Base-by-base conservation (phyloP, 2,888 invertebrate species). In the Pelosia muscerda region DNA sequence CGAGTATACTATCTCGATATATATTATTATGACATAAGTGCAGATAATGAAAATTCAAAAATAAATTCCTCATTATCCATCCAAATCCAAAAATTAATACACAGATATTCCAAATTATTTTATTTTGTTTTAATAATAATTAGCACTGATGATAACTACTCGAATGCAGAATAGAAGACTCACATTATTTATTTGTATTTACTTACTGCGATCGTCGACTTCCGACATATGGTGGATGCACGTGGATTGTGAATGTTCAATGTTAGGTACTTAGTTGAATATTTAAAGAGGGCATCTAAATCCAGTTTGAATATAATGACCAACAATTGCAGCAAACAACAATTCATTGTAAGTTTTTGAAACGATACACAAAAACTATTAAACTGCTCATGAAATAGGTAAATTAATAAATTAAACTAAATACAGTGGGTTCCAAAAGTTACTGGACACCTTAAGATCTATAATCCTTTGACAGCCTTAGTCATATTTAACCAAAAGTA, bases 231-330 rank as follows among this genome's bases (percentile, higher is more conserved):
- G 31, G 19, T 19, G 5, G 49, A 6, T 49, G n/a, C 49, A n/a
- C 49, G 49, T 49, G 49, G n/a, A 0, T 9, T 49, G 2, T n/a
- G 49, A n/a, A 49, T 49, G 8, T 49, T 49, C 19, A 15, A 38
- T 38, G 8, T n/a, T 49, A 49, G n/a, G 19, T 49, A 19, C 42
- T n/a, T n/a, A 49, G 8, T 49, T n/a, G n/a, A 19, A 42, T 42
- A 49, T 49, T 49, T 49, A n/a, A 42, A 42, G 0, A 42, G 6
- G 6, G 5, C 19, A 49, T 49, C n/a, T 49, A n/a, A 49, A n/a
- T n/a, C n/a, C 49, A 49, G 49, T 49, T 49, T 19, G 49, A n/a
- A 49, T 49, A 49, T n/a, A 49, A 49, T 49, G n/a, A 49, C n/a
- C 9, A 49, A n/a, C 49, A n/a, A n/a, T n/a, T n/a, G n/a, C n/a